Evolutionary conservation across 2,797 vertebrate species (phyloP), one percentile per base, ranked within the genome.

Genomic region (Rhincodon typus): DNA sequence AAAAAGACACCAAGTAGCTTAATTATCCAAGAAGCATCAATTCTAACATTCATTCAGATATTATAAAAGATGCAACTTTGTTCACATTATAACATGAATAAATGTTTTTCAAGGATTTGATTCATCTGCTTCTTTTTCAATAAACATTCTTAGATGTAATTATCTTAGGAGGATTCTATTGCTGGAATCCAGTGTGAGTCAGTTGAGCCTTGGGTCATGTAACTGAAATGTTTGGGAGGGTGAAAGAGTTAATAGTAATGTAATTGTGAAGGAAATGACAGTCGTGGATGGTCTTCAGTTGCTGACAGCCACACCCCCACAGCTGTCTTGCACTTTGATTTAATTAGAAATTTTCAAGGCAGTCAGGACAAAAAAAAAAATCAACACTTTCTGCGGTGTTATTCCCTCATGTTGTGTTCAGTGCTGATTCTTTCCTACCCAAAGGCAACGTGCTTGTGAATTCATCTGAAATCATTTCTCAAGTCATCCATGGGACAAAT

Each of bases 321-420:
- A 94, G 88, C 88, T 91, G 88, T 91, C 88, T 57, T 91, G 88
- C 6, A 15, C 88, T 91, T 62, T 91, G 88, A 91, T 69, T 69
- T 94, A 94, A 94, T 67, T 94, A 69, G 66, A 66, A 94, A 25
- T 42, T 69, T 94, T 94, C 66, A 42, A 70, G 91, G 30, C 7
- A 69, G 91, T 42, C 66, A 94, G 23, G 38, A 94, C 34, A 23
- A 70, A 94, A 34, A 50, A 34, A 50, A 87, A 91, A 91, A 94
- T 38, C 91, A 69, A 42, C 91, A 94, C 91, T 94, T 91, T 91
- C 57, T 66, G 57, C 66, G 57, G 88, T 66, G 88, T 91, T 30
- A 62, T 91, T 91, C 88, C 88, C 88, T 66, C 13, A 27, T 38
- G 88, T 57, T n/a, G 88, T 91, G 88, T n/a, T 91, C 53, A n/a